Conservation (phyloP, 92 coral and sea anemone species). For the Nematostella vectensis region DNA sequence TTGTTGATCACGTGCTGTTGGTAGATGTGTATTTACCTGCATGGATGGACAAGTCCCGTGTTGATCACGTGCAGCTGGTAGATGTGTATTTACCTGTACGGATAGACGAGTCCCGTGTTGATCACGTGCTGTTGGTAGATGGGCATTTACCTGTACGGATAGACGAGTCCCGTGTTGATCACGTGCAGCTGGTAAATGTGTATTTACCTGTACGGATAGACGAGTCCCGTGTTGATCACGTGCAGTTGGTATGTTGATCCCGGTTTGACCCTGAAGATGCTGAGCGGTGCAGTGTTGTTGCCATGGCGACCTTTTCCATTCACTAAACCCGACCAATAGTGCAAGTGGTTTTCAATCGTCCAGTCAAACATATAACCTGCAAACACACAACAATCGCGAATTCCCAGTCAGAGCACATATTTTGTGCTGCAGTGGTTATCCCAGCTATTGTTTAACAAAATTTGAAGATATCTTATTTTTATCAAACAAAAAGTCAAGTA, state of each 20-base stretch:
- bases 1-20: slow-evolving; percentile 45
- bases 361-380: slow-evolving; percentile 29
- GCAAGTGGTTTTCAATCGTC: slow-evolving; percentile 38
- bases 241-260: slow-evolving; percentile 58
- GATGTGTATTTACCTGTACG: slow-evolving; percentile 16
- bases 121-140: slow-evolving; percentile 57
- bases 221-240: slow-evolving; percentile 33
- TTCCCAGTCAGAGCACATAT: neutral
- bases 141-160: slow-evolving; percentile 21
- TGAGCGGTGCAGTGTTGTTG: slow-evolving; percentile 38
- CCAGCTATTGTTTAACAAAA: too few relatives aligned
- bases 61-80: neutral
- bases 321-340: slow-evolving; percentile 69
- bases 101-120: slow-evolving; percentile 23
- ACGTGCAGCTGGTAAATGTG: slow-evolving; percentile 54
- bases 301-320: slow-evolving; percentile 67
- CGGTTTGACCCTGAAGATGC: slow-evolving; percentile 43
- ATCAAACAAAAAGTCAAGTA: too few relatives aligned
- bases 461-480: too few relatives aligned
- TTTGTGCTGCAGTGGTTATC: too few relatives aligned
- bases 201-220: too few relatives aligned
- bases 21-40: too few relatives aligned
- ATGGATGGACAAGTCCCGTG: neutral
- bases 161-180: slow-evolving; percentile 25
- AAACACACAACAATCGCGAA: neutral